Conservation (phyloP, 1,140 invertebrate genomes). For the Micrasema minimum region DNA sequence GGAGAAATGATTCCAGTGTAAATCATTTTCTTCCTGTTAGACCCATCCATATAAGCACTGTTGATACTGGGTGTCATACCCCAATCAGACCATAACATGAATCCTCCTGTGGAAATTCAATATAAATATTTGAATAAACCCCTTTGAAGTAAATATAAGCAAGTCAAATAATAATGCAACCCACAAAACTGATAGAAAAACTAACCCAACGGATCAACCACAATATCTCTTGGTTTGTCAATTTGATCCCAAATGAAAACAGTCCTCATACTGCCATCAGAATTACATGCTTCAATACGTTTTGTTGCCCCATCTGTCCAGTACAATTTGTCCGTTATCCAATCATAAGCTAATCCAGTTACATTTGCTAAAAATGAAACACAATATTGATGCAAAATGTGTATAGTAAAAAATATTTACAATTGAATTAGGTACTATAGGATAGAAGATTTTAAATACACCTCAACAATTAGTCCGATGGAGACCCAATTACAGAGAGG, state of each 20-base stretch:
- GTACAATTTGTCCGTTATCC: slow-evolving; percentile 87
- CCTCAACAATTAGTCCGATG: too few species aligned
- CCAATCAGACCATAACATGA: slow-evolving; percentile 94
- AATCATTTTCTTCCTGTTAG: slow-evolving; percentile 73
- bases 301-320: slow-evolving; percentile 88
- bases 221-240: slow-evolving; percentile 86
- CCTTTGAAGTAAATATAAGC: not conserved
- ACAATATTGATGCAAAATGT: slow-evolving; percentile 20
- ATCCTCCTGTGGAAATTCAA: slow-evolving; percentile 66
- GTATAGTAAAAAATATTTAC: too few species aligned
- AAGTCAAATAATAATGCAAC: not conserved
- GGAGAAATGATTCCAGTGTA: slow-evolving; percentile 81
- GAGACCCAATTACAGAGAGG: too few species aligned
- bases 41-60: slow-evolving; percentile 88
- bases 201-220: slow-evolving; percentile 80
- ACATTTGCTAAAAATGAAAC: slow-evolving; percentile 69
- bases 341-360: slow-evolving; percentile 84
- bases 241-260: slow-evolving; percentile 83
- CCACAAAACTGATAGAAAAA: not conserved
- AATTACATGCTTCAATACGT: slow-evolving; percentile 83
- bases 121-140: not conserved
- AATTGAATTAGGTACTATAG: too few species aligned
- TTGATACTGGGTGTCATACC: slow-evolving; percentile 84
- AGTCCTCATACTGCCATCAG: slow-evolving; percentile 80
- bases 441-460: too few species aligned